A percentile compares a stretch with the other conserved stretches of the same genome.
Conservation (phyloP, 1,140 invertebrate species). For the Psilanteris sp. region DNA sequence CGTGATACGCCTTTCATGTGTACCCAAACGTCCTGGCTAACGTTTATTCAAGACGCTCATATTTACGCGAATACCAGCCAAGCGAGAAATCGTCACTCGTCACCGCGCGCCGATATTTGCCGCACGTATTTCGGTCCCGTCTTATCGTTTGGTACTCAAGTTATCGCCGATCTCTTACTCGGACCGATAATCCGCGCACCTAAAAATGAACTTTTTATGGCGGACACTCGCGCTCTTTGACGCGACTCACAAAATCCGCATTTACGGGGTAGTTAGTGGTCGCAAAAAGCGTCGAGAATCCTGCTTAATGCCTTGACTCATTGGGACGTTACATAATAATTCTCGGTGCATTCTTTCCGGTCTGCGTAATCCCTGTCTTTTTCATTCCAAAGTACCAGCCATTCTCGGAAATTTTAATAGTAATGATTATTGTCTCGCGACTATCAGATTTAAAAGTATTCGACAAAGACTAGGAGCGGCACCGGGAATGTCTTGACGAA, state of each 20-base stretch:
- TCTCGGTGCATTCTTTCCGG: slow-evolving; percentile 57
- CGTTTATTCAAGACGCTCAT: slow-evolving; percentile 48
- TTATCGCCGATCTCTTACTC: slow-evolving; percentile 23
- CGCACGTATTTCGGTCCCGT: slow-evolving; percentile 14
- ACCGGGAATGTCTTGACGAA: slow-evolving; percentile 30
- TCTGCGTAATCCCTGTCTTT: slow-evolving; percentile 59
- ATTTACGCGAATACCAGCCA: slow-evolving; percentile 46
- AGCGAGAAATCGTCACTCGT: slow-evolving; percentile 57
- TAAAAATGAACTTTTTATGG: slow-evolving; percentile 33
- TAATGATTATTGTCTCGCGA: slow-evolving; percentile 61
- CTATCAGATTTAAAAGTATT: slow-evolving; percentile 63
- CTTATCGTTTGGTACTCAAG: slow-evolving; percentile 31
- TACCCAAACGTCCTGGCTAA: slow-evolving; percentile 51
- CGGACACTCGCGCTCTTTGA: not conserved
- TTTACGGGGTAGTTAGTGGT: slow-evolving; percentile 21
- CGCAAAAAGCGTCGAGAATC: not conserved
- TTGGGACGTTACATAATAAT: slow-evolving; percentile 56
- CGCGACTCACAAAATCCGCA: slow-evolving; percentile 25
- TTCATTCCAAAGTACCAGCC: slow-evolving; percentile 28
- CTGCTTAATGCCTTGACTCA: slow-evolving; percentile 33
- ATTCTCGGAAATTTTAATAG: slow-evolving; percentile 60
- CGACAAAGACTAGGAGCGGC: slow-evolving; percentile 65
- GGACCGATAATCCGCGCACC: slow-evolving; percentile 24
- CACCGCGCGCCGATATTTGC: slow-evolving; percentile 23
- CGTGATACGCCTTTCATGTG: slow-evolving; percentile 59